phyloP scores from a whole-genome alignment of 2,113 vertebrate species.

The Australoheros scitulus region DNA sequence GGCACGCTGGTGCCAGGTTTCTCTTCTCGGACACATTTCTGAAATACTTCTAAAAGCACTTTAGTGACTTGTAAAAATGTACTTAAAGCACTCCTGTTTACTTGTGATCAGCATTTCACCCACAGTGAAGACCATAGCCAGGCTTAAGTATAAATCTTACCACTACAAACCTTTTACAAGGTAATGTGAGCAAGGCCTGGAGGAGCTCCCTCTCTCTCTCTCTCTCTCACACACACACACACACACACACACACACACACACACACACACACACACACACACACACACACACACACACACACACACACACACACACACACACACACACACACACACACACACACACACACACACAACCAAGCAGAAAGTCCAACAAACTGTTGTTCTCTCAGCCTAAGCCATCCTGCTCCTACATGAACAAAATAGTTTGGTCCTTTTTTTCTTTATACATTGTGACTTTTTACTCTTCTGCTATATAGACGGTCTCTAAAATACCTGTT shows the following conservation, averaged over 20 bases:
- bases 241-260: conserved; percentile 18
- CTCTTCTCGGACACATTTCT: conserved; percentile 70
- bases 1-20: conserved; percentile 64
- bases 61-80: conserved; percentile 70
- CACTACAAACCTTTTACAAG: conserved; percentile 66
- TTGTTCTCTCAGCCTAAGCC: not conserved
- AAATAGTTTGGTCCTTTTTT: not conserved
- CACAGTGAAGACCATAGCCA: conserved; percentile 43
- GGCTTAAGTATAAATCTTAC: conserved; percentile 56
- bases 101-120: conserved; percentile 65
- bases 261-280: not conserved
- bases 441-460: not conserved
- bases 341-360: conserved; percentile 10
- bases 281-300: not conserved
- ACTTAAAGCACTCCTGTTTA: conserved; percentile 70
- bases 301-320: not conserved
- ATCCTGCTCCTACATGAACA: not conserved
- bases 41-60: conserved; percentile 67
- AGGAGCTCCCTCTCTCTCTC: conserved; percentile 19
- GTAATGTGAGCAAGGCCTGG: conserved; percentile 58
- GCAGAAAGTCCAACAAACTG: conserved; percentile 14
- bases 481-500: too few relatives aligned
- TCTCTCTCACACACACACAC: too few relatives aligned
- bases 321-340: conserved; percentile 14
- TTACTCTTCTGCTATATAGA: not conserved